Evolutionary conservation across 2,797 vertebrate genomes (phyloP).

Genomic region (Sandelia bainsii): DNA sequence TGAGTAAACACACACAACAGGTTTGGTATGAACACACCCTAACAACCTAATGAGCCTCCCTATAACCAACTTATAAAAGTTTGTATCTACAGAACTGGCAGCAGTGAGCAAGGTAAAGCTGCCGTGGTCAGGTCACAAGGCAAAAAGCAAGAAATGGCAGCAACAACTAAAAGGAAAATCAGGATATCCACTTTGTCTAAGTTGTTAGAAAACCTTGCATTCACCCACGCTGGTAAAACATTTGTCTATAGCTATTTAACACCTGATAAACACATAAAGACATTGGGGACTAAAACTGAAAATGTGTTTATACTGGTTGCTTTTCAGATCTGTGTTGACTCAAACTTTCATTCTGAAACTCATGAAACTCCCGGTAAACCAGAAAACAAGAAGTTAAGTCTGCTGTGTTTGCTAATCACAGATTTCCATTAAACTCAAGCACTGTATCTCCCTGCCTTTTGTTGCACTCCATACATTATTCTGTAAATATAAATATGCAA

Average conservation of each 20-base stretch:
- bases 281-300: not conserved
- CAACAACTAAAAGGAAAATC: not conserved
- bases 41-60: not conserved
- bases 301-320: not conserved
- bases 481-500: not conserved
- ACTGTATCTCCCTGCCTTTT: not conserved
- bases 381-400: constrained; percentile 42
- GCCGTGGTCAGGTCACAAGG: not conserved
- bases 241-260: not conserved
- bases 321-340: constrained; percentile 7
- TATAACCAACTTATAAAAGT: constrained; percentile 15
- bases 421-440: not conserved
- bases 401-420: not conserved
- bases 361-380: constrained; percentile 11
- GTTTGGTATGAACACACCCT: constrained; percentile 40
- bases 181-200: no score
- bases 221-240: no score
- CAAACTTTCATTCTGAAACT: constrained; percentile 23
- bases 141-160: constrained; percentile 1
- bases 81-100: constrained; percentile 1
- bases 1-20: constrained; percentile 23
- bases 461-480: not conserved
- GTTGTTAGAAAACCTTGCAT: not conserved
- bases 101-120: constrained; percentile 1
- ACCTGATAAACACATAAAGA: not conserved